These are phyloP conservation scores for Pachyseris speciosa DNA, from an alignment of 64 coral and sea anemone genomes.

Conservation along the genomic window DNA sequence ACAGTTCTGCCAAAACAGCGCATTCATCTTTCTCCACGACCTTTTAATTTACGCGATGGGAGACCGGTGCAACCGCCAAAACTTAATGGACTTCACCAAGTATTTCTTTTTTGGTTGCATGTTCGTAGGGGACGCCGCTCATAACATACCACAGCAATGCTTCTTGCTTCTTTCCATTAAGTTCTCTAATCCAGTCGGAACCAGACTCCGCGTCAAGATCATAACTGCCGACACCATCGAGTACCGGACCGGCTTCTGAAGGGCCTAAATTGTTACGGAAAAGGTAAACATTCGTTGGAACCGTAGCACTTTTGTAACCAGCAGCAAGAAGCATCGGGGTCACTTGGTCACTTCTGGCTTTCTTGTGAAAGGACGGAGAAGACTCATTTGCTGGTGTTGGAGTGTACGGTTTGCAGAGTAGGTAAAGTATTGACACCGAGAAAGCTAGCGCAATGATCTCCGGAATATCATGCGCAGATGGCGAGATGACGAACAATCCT, in stretches of 20 bases:
- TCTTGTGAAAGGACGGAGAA: conserved; percentile 25
- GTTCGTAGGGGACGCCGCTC: not conserved
- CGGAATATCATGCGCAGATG: conserved; percentile 17
- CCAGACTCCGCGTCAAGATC: conserved; percentile 16
- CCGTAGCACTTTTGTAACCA: conserved; percentile 46
- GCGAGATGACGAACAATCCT: conserved; percentile 9
- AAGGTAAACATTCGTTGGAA: conserved; percentile 46
- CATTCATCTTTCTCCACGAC: too few relatives aligned
- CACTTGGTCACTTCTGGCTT: not conserved
- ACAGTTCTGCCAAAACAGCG: too few relatives aligned
- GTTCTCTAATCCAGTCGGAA: not conserved
- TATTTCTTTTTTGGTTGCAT: not conserved
- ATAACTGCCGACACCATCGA: not conserved
- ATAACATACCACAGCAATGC: not conserved
- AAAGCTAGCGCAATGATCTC: conserved; percentile 37
- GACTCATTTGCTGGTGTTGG: not conserved
- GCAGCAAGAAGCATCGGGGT: conserved; percentile 31
- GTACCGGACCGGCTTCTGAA: not conserved
- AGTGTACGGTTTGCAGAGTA: conserved; percentile 42
- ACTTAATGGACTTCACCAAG: not conserved
- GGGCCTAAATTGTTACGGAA: not conserved
- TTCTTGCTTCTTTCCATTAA: not conserved
- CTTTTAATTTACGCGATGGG: too few relatives aligned
- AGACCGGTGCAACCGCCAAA: not conserved
- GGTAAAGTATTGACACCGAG: conserved; percentile 24